Conservation (phyloP, 2,797 vertebrate species). For the Schizopygopsis malacanthus region DNA sequence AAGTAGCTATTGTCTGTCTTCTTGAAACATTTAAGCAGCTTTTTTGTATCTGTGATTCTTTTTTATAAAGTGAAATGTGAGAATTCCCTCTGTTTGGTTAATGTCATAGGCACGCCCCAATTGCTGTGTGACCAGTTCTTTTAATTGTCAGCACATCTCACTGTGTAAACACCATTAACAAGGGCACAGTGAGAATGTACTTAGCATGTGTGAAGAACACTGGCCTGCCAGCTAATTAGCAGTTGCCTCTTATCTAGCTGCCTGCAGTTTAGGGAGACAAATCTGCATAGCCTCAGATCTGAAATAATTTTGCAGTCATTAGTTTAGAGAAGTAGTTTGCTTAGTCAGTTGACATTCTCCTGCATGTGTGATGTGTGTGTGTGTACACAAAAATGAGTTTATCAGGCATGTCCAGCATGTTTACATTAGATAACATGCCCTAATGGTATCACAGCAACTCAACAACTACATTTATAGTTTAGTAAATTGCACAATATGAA, state of each 20-base stretch:
- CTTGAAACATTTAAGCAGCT: not conserved
- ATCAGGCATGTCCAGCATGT: not conserved
- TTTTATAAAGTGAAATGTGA: constrained; percentile 25
- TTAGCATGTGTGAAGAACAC: constrained; percentile 33
- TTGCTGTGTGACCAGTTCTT: not conserved
- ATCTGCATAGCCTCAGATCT: not conserved
- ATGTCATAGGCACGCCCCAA: not conserved
- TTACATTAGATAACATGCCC: not conserved
- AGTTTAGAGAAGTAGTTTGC: not conserved
- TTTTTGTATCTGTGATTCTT: not conserved
- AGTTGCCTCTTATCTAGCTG: not conserved
- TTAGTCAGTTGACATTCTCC: not conserved
- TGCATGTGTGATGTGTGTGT: not conserved
- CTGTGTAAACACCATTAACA: not conserved
- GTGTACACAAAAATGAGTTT: not conserved
- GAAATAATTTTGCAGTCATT: not conserved
- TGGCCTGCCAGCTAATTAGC: constrained; percentile 8
- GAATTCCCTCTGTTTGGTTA: constrained; percentile 33
- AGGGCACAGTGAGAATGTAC: constrained; percentile 39
- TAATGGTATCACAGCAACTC: not conserved
- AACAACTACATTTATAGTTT: not conserved
- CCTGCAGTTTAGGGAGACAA: not conserved
- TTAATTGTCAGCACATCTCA: constrained; percentile 9
- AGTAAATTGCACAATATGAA: not conserved
- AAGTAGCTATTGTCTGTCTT: not conserved